Conservation (phyloP, 2,797 vertebrate genomes). For the Aplochiton taeniatus region DNA sequence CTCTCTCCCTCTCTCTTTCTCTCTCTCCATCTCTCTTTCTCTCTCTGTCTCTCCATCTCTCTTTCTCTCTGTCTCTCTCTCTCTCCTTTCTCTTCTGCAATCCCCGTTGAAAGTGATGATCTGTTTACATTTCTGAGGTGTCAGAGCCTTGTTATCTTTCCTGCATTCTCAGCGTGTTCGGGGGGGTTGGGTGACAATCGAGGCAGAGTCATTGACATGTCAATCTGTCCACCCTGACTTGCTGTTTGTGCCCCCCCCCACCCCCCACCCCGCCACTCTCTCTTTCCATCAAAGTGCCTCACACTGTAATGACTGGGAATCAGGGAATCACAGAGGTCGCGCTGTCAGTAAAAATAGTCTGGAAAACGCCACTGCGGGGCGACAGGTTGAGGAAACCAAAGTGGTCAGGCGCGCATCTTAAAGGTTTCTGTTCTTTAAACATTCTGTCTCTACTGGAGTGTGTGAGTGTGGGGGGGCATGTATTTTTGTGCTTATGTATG, state of each 20-base stretch:
- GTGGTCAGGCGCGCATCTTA: too few species aligned
- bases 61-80: constrained; percentile 10
- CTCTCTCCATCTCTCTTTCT: not conserved
- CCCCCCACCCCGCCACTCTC: constrained; percentile 10
- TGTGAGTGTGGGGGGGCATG: too few species aligned
- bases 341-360: too few species aligned
- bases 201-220: constrained; percentile 31
- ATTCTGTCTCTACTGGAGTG: too few species aligned
- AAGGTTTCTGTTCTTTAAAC: too few species aligned
- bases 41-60: constrained; percentile 4
- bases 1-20: not conserved
- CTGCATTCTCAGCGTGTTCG: constrained; percentile 21
- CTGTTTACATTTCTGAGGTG: constrained; percentile 35
- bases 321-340: not conserved
- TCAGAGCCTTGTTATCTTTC: constrained; percentile 39
- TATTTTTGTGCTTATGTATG: too few species aligned
- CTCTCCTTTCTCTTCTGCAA: too few species aligned
- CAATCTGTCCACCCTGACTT: constrained; percentile 30
- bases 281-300: constrained; percentile 10
- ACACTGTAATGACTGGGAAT: not conserved
- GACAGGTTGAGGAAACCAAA: too few species aligned
- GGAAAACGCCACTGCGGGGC: too few species aligned
- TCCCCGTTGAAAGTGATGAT: constrained; percentile 32
- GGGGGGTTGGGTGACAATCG: not conserved
- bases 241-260: constrained; percentile 9